Percentiles rank a stretch among this genome's conserved stretches.
phyloP scores from a whole-genome alignment of 2,113 vertebrate species.

The Coptodon rendalli region DNA sequence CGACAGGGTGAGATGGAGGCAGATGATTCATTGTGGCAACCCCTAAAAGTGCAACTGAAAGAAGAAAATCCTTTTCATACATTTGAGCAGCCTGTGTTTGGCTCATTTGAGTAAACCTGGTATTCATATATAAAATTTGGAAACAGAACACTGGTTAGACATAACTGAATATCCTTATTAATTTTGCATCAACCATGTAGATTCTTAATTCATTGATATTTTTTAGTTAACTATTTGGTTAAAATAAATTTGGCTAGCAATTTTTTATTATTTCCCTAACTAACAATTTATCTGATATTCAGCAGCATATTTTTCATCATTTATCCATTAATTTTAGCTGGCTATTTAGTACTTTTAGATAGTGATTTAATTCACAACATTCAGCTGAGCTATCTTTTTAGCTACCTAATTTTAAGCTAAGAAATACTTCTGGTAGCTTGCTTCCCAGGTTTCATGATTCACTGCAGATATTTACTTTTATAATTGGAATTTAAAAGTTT shows the following conservation, averaged over 20 bases:
- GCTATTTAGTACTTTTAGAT: background rate
- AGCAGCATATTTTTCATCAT: background rate
- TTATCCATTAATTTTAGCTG: background rate
- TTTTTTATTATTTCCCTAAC: background rate
- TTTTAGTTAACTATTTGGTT: background rate
- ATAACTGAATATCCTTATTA: background rate
- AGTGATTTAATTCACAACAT: background rate
- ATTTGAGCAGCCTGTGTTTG: background rate
- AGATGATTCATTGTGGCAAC: background rate
- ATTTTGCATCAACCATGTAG: background rate
- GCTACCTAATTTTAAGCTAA: background rate
- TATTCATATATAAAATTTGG: background rate
- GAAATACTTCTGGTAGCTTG: background rate
- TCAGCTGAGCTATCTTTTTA: background rate
- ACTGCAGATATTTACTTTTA: background rate
- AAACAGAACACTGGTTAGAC: background rate
- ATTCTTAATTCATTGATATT: background rate
- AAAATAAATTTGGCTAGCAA: background rate
- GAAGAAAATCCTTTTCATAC: background rate
- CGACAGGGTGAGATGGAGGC: background rate
- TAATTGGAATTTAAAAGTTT: background rate
- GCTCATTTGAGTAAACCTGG: background rate
- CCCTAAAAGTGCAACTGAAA: background rate
- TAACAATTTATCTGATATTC: background rate
- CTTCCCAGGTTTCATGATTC: background rate